Evolutionary conservation across 2,888 invertebrate species (phyloP), one percentile per base, ranked within the genome.

Genomic region (Pomacea canaliculata): DNA sequence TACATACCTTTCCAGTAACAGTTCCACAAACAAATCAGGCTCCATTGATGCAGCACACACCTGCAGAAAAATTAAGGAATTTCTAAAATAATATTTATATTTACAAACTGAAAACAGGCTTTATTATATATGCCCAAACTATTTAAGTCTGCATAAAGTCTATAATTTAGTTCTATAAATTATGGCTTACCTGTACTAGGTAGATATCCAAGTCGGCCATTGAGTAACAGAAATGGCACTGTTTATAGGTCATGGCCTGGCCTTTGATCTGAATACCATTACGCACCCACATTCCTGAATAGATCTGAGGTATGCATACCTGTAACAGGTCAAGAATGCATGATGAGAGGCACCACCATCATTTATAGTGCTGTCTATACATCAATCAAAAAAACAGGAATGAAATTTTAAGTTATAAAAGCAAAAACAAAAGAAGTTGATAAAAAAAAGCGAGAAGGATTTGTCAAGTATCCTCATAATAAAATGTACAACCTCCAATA

Each of bases 231-330:
- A 99, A 98, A 92, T 98, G 98, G 85, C 97, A 97, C 92, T 99
- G 98, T 87, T 98, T 96, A 92, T 99, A 99, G 27, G 98, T 97
- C 97, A 98, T 98, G 60, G 97, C 97, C 92, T 99, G 98, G n/a
- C 98, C 98, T 91, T 96, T 97, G 89, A 99, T 98, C 93, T 98
- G 98, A 16, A 97, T 93, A 0, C 98, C 99, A 92, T 98, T 99
- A 81, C 98, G 94, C 73, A 97, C 97, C 98, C 98, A 99, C 88
- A 98, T 93, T 13, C 96, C 96, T 79, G 95, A 95, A 79, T 97
- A 93, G 86, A 99, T 97, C 93, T 98, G 98, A 91, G 97, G 96
- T 91, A 97, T 97, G 19, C 96, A 95, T 79, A 97, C 96, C 96
- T 98, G 93, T 4, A 82, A 63, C 19, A 16, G 51, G 51, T 7